Evolutionary conservation across 2,797 vertebrate genomes (phyloP).

Genomic region (Otolemur crassicaudatus): DNA sequence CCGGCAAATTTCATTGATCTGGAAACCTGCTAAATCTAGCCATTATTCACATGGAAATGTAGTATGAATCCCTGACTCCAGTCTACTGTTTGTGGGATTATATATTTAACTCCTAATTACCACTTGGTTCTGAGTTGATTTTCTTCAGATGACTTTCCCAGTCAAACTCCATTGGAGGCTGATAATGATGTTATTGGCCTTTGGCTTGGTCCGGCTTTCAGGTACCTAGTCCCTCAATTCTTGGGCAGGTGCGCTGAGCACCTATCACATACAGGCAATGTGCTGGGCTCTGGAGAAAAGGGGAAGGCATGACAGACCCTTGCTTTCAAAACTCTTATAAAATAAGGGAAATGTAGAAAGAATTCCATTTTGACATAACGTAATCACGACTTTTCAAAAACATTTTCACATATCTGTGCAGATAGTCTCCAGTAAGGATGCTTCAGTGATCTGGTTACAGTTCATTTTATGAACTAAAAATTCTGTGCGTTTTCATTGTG

Average conservation of each 20-base stretch:
- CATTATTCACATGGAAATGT: conserved; percentile 28
- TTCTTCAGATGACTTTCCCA: conserved; percentile 41
- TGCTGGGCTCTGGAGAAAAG: background rate
- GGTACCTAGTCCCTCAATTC: background rate
- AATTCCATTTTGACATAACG: background rate
- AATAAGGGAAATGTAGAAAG: background rate
- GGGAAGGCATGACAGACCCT: background rate
- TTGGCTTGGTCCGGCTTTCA: conserved; percentile 42
- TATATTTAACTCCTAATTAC: background rate
- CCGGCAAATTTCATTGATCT: conserved; percentile 13
- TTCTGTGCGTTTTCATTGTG: background rate
- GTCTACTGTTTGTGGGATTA: conserved; percentile 4
- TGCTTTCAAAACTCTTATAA: background rate
- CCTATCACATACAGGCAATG: background rate
- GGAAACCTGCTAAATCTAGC: background rate
- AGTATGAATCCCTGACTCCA: conserved; percentile 7
- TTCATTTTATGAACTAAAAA: background rate
- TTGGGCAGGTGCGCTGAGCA: background rate
- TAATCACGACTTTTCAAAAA: background rate
- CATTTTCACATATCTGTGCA: background rate
- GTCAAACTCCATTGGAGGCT: conserved; percentile 10
- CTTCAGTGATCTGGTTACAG: background rate
- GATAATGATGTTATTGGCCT: background rate
- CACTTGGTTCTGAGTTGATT: background rate
- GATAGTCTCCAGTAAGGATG: background rate